Base-by-base conservation (phyloP, 2,797 vertebrate species). In the Alca torda region DNA sequence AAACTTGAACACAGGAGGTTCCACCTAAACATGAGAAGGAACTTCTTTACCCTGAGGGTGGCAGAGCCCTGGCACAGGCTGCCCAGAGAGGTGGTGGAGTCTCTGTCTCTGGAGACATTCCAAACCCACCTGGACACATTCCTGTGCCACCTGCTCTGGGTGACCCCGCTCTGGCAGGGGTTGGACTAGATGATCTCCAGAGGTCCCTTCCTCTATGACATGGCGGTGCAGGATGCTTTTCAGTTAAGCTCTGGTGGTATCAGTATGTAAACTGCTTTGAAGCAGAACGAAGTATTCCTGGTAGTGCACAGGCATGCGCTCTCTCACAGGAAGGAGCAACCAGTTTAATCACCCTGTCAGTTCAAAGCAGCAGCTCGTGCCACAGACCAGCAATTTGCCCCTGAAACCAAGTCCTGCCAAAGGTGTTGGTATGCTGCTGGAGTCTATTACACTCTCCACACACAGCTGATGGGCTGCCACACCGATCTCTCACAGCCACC, bases 361-460 rank as follows among this genome's bases (percentile, higher is more conserved):
- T 54, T 69, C 78, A 88, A 73, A 83, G 90, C 80, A 89, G 85
- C 70, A 60, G 90, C 81, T 91, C 6, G 10, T 73, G 87, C 41
- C 91, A 83, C 76, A 95, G 78, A 91, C 41, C 73, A 85, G 89
- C 90, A 87, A 78, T 85, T 85, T 87, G 80, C 85, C 81, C 50
- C 83, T 67, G 65, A 87, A 91, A 50, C 54, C 85, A 81, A 15
- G 37, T 78, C 83, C 83, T 93, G 90, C 67, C 89, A 41, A 64
- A 74, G 87, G 67, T 73, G 75, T 4, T 92, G 72, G 54, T 45
- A 37, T 43, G 80, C 80, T 91, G 87, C 93, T 89, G 87, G 64
- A 88, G 69, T 45, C 76, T 72, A 19, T 79, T 56, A 67, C 56
- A 13, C 41, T 69, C 79, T 54, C 37, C 64, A 26, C 65, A 23